Conservation (phyloP, 64 coral and sea anemone genomes). For the Orbicella faveolata region DNA sequence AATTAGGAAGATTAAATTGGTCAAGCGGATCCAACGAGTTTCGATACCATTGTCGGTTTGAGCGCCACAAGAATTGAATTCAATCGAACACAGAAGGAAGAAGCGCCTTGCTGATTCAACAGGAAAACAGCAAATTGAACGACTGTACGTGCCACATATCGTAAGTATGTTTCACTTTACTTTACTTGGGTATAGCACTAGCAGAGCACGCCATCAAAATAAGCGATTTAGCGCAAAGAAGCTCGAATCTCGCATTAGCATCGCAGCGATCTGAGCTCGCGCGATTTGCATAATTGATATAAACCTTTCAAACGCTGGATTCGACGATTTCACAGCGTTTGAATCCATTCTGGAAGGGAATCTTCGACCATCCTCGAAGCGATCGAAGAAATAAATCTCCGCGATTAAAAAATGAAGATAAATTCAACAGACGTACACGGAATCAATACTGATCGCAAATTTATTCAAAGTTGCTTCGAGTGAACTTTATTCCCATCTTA, state of each 20-base stretch:
- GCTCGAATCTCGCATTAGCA: constrained; percentile 21
- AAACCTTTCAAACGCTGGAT: neutral
- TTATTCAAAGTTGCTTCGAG: neutral
- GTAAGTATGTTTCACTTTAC: neutral
- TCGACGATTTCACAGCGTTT: neutral
- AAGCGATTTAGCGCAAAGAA: neutral
- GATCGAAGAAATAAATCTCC: neutral
- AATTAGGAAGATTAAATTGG: neutral
- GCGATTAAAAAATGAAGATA: neutral
- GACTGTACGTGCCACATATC: neutral
- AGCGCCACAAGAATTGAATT: constrained; percentile 21
- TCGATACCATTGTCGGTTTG: constrained; percentile 14
- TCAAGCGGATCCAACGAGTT: constrained; percentile 31
- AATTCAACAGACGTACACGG: neutral
- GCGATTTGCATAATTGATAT: neutral
- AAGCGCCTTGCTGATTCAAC: neutral
- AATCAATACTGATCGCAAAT: neutral
- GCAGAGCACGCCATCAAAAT: neutral
- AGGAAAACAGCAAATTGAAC: neutral
- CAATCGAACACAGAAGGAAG: neutral
- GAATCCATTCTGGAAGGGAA: neutral
- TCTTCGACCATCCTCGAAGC: neutral
- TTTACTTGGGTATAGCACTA: neutral
- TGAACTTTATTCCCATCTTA: neutral
- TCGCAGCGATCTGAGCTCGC: neutral